Conservation (phyloP, 1,140 invertebrate species). For the Xylocopa sonorina region DNA sequence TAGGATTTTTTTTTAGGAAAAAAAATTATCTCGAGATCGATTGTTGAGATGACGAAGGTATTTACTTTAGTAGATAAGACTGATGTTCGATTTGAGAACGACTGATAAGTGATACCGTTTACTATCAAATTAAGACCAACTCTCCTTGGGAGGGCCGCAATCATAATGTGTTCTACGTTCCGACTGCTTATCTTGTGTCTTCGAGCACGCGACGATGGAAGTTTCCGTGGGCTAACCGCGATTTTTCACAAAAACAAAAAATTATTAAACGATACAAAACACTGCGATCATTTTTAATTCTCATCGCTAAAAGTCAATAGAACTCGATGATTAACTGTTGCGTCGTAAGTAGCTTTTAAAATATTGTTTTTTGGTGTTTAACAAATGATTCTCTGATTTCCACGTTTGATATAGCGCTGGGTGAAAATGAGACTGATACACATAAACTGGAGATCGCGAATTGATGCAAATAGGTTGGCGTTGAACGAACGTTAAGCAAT, state of each 20-base stretch:
- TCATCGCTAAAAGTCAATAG: neutral
- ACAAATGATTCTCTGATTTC: slow-evolving; percentile 3
- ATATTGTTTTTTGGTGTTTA: neutral
- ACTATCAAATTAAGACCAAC: neutral
- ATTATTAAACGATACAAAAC: neutral
- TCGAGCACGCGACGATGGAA: neutral
- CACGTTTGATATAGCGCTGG: neutral
- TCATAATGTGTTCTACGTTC: neutral
- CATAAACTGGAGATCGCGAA: neutral
- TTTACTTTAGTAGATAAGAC: slow-evolving; percentile 3
- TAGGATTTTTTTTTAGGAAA: no score
- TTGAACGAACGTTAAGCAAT: neutral
- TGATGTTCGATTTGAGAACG: neutral
- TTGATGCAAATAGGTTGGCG: neutral
- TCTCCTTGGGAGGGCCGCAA: neutral
- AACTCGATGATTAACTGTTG: neutral
- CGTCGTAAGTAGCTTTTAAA: neutral
- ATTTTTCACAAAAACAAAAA: neutral
- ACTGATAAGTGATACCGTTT: slow-evolving; percentile 1
- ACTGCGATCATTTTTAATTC: no score
- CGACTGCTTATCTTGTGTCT: neutral
- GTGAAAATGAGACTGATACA: neutral
- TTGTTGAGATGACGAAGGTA: neutral
- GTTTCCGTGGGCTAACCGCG: neutral
- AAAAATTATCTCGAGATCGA: slow-evolving; percentile 3